Conservation (phyloP, 1,140 invertebrate genomes). For the Caerostris darwini region DNA sequence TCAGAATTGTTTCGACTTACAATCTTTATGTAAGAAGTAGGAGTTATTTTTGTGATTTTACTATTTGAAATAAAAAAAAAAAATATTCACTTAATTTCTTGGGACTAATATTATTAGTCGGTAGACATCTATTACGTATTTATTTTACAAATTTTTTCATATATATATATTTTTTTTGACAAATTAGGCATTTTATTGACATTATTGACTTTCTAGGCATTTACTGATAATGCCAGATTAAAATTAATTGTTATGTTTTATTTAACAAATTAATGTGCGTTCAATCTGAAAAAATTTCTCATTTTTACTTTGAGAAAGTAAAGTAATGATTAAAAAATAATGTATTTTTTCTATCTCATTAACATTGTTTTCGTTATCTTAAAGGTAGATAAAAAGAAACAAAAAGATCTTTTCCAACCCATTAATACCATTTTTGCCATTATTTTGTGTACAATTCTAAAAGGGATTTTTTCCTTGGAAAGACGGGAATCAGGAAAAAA, state of each 20-base stretch:
- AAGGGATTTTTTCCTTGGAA: neutral
- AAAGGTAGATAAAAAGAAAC: neutral
- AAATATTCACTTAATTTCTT: too few species aligned
- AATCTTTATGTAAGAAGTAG: too few species aligned
- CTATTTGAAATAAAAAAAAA: too few species aligned
- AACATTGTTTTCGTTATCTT: conserved; percentile 27
- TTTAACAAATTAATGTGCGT: neutral
- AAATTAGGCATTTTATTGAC: too few species aligned
- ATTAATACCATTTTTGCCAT: conserved; percentile 7
- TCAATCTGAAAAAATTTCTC: neutral
- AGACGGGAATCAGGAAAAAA: neutral
- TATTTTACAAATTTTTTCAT: too few species aligned
- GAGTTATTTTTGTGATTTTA: too few species aligned
- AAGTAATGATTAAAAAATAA: conserved; percentile 13
- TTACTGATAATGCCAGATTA: neutral
- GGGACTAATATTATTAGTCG: too few species aligned
- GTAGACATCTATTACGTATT: too few species aligned
- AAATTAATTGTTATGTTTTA: neutral
- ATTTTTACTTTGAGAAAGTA: neutral
- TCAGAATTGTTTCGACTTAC: too few species aligned
- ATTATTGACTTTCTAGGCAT: too few species aligned
- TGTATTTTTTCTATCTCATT: conserved; percentile 5
- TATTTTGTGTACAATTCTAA: neutral
- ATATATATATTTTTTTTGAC: too few species aligned
- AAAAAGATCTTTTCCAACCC: conserved; percentile 3